Percentiles rank a stretch among this genome's conserved stretches.
Evolutionary conservation across 2,797 vertebrate species (phyloP).

Genomic region (Hyperoplus immaculatus): DNA sequence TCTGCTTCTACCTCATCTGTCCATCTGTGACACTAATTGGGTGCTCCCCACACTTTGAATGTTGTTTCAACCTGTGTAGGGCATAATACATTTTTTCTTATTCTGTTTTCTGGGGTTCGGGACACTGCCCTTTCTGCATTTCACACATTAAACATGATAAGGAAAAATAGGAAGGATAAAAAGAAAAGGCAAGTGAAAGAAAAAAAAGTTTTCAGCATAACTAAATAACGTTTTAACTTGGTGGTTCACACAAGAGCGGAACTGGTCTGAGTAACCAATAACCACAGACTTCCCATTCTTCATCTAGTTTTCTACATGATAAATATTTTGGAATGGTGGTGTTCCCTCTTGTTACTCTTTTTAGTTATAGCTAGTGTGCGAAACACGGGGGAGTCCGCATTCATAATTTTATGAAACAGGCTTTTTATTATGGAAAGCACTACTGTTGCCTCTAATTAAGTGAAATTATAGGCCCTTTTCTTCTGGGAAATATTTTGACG

Average conservation of each 20-base stretch:
- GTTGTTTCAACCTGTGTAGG: conserved; percentile 10
- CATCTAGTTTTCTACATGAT: not conserved
- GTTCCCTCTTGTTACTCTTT: not conserved
- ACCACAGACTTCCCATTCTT: not conserved
- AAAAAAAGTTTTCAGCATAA: not conserved
- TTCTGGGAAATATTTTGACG: not conserved
- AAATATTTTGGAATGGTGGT: not conserved
- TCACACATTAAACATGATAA: not conserved
- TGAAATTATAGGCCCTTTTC: not conserved
- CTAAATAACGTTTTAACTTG: not conserved
- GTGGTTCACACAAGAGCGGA: not conserved
- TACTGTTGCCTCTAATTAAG: not conserved
- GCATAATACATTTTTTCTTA: conserved; percentile 7
- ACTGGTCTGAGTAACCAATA: not conserved
- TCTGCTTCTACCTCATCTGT: not conserved
- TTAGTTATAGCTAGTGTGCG: too few species aligned
- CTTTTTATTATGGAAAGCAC: too few species aligned
- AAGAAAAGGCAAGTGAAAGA: not conserved
- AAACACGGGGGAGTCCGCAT: too few species aligned
- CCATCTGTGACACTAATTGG: not conserved
- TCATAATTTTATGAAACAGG: too few species aligned
- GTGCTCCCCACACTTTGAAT: not conserved
- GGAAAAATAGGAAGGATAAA: not conserved
- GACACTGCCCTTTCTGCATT: conserved; percentile 5
- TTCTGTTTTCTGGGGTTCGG: not conserved